Base-by-base conservation (phyloP, 2,888 invertebrate species). In the Pollenia amentaria region DNA sequence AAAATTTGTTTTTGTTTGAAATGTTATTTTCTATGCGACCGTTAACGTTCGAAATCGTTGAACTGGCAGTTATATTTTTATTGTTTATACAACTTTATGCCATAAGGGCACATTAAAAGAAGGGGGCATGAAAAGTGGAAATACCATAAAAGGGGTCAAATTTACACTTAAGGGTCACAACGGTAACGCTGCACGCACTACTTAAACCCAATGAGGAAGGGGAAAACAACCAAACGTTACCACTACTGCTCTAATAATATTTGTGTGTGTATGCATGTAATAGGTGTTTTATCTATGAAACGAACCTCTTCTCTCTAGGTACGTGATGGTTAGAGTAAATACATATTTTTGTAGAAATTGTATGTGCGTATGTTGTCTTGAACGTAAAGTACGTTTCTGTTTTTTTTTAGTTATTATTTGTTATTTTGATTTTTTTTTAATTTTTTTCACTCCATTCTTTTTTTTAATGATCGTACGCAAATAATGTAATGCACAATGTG, bases 401-500 rank as follows among this genome's bases (percentile, higher is more conserved):
- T 40, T 62, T 8, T 44, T 48, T 60, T 76, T 16, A 10, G 51
- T 64, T 40, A 7, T 53, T 53, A 9, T 14, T 7, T 55, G 38
- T 67, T 53, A 9, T 48, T 67, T 46, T 44, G 38, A 21, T 46
- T 53, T 38, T 67, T 18, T 44, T 64, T 18, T 81, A 40, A 16
- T 65, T 38, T 65, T 18, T 18, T 14, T 42, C n/a, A 53, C 55
- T 70, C 76, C 10, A 40, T 62, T 67, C 70, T 55, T 72, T 62
- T 81, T 53, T 67, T 7, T 18, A 62, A 69, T 48, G 78, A 65
- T 78, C 72, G 60, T 75, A 69, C 70, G 65, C 78, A 78, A 73
- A 75, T 76, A 82, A 76, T 80, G 48, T 42, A 70, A 85, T 55
- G 77, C 77, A 60, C 81, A 76, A 82, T 78, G 78, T 86, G 82